Evolutionary conservation across 2,888 invertebrate species (phyloP).

Genomic region (Nasonovia ribisnigri): DNA sequence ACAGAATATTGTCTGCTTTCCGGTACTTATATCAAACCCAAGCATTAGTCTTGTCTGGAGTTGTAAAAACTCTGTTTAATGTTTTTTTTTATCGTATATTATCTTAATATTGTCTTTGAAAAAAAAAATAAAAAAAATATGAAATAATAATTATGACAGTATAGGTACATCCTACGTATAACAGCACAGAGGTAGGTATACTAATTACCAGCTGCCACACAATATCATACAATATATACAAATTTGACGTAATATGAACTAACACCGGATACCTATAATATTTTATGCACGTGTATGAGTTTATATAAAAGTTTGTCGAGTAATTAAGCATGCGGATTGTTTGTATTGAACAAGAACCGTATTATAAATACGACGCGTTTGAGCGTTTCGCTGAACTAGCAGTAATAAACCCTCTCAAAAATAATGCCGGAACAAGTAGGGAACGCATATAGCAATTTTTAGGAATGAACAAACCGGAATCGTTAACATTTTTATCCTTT

Average conservation of each 20-base stretch:
- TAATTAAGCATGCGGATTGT: background rate
- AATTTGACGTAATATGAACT: background rate
- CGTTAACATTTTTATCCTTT: too few species aligned
- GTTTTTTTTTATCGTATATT: background rate
- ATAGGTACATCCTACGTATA: too few species aligned
- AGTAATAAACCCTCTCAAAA: background rate
- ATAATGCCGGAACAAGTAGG: background rate
- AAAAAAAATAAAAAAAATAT: background rate
- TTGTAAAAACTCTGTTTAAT: background rate
- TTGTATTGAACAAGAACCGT: background rate
- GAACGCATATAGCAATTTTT: background rate
- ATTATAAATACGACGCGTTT: background rate
- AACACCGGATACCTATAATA: background rate
- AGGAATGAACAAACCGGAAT: background rate
- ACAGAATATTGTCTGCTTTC: background rate
- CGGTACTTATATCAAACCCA: background rate
- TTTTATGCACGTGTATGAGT: background rate
- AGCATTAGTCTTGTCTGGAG: background rate
- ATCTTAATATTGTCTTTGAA: background rate
- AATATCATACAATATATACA: background rate
- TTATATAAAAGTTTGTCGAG: background rate
- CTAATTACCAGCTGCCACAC: background rate
- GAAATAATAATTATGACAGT: background rate
- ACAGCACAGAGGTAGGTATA: background rate
- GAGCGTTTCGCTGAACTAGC: background rate